Base-by-base conservation (phyloP, 2,888 invertebrate genomes). In the Ormia ochracea region DNA sequence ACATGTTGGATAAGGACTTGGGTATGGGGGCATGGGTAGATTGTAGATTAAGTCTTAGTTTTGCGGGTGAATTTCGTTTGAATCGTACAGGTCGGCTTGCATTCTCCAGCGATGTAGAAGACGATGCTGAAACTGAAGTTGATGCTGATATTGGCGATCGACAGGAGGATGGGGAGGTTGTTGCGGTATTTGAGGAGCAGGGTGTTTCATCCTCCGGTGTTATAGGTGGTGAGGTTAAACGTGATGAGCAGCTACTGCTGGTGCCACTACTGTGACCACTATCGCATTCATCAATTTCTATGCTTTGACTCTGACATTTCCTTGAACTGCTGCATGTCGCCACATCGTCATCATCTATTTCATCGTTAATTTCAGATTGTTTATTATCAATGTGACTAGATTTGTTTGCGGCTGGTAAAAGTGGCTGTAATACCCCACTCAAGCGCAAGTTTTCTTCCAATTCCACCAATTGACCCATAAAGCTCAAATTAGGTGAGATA, bases 401-500 rank as follows among this genome's bases (percentile, higher is more conserved):
- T 65, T 28, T 14, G 36, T 58, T 66, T 61, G 77, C 69, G 31
- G 80, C 82, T 41, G 85, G 82, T 26, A 87, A 83, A 28, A 84
- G 73, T 14, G 88, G 89, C 23, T 84, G 85, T 66, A 90, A 82
- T 21, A 85, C 84, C 26, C 90, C 90, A 75, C 88, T 87, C 65
- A 90, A 90, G 69, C 91, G 90, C 83, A 94, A 90, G 84, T 91
- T 93, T 87, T 95, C 93, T 88, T 96, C 96, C 85, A 95, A 91
- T 88, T 97, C 96, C 84, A 94, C 91, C 83, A 98, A 91, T 90
- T 98, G 98, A 17, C 94, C 95, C 93, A 98, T 95, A 90, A 98
- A 98, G 88, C 98, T 98, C 78, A 97, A 92, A 90, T 98, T 98
- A 2, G 98, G 98, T 75, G 97, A 97, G 85, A 98, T 97, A 88